phyloP scores from a whole-genome alignment of 2,797 vertebrate genomes.

The Dermochelys coriacea region DNA sequence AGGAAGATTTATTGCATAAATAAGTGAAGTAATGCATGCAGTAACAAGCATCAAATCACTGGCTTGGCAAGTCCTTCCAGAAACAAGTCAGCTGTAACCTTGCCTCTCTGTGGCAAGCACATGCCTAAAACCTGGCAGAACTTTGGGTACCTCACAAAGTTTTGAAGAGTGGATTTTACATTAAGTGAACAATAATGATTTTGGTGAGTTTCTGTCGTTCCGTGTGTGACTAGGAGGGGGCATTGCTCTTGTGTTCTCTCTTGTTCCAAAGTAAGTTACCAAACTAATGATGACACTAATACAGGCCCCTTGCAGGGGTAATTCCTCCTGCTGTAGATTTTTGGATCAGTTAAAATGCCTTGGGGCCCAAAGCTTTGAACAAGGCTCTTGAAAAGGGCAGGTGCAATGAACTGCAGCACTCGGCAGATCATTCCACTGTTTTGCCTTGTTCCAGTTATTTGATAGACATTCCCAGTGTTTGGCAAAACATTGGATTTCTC shows the following conservation, averaged over 20 bases:
- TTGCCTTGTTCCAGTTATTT: background rate
- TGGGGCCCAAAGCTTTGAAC: background rate
- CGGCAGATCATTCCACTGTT: background rate
- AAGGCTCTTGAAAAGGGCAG: background rate
- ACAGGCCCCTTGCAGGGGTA: background rate
- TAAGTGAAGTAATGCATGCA: background rate
- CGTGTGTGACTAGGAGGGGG: background rate
- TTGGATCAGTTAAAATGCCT: background rate
- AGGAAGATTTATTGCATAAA: background rate
- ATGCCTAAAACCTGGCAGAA: background rate
- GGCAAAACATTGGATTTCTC: background rate
- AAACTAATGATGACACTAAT: background rate
- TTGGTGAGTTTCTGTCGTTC: background rate
- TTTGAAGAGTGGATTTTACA: background rate
- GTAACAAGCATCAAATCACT: background rate
- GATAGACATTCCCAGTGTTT: background rate
- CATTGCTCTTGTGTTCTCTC: background rate
- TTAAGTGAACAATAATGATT: background rate
- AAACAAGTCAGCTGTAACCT: background rate
- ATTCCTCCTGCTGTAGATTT: background rate
- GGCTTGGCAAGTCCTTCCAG: background rate
- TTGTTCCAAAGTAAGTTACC: background rate
- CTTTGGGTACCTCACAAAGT: background rate
- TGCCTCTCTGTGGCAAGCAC: accelerated
- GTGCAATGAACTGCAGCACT: accelerated